phyloP scores from a whole-genome alignment of 2,888 invertebrate genomes.

The Cheilosia grossa region DNA sequence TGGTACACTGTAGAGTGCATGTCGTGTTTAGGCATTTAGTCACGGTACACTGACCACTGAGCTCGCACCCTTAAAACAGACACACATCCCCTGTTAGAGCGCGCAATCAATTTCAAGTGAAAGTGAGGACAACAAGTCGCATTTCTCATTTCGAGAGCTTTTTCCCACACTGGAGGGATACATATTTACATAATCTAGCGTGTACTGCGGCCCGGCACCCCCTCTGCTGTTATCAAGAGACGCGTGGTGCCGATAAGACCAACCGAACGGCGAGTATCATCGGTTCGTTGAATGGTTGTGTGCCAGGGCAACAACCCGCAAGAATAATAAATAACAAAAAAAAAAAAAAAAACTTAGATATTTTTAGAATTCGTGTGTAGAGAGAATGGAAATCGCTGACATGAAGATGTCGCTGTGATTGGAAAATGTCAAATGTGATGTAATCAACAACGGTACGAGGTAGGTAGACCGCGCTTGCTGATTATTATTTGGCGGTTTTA shows the following conservation, averaged over 20 bases:
- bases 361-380: constrained; percentile 60
- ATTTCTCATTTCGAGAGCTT: background rate
- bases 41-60: constrained; percentile 69
- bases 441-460: constrained; percentile 18
- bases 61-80: constrained; percentile 22
- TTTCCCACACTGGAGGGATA: constrained; percentile 46
- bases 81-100: constrained; percentile 12
- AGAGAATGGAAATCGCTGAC: constrained; percentile 43
- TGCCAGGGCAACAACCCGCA: constrained; percentile 68
- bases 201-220: constrained; percentile 6
- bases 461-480: background rate
- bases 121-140: constrained; percentile 5
- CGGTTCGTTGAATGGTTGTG: constrained; percentile 7
- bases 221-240: constrained; percentile 61
- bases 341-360: constrained; percentile 39
- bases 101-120: constrained; percentile 6
- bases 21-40: constrained; percentile 51
- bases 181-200: constrained; percentile 57
- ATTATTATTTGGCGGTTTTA: background rate
- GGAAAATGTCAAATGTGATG: constrained; percentile 70
- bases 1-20: constrained; percentile 23
- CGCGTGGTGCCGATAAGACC: constrained; percentile 59
- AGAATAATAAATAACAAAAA: constrained; percentile 44
- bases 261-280: constrained; percentile 21
- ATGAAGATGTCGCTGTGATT: constrained; percentile 61